Evolutionary conservation across 2,888 invertebrate species (phyloP).

Genomic region (Hirtodrosophila cameraria): DNA sequence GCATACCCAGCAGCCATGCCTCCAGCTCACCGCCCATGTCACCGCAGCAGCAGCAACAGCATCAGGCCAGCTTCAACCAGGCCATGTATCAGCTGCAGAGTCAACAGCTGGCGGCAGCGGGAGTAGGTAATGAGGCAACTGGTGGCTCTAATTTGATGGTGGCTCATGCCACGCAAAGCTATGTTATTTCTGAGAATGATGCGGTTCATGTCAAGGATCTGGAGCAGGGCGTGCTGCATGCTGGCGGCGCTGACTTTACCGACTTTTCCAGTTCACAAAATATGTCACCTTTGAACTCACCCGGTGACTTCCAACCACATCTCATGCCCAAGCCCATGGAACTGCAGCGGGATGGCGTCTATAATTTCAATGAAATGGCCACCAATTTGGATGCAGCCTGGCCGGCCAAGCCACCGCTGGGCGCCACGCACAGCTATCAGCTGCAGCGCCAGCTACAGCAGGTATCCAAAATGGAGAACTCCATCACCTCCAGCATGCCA

Average conservation of each 20-base stretch:
- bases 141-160: constrained; percentile 15
- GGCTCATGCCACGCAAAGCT: constrained; percentile 53
- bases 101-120: constrained; percentile 85
- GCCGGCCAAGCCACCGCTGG: constrained; percentile 83
- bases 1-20: constrained; percentile 85
- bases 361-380: constrained; percentile 86
- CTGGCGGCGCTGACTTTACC: constrained; percentile 76
- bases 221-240: constrained; percentile 54
- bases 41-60: constrained; percentile 84
- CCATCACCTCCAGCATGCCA: constrained; percentile 60
- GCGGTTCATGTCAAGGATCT: constrained; percentile 85
- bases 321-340: constrained; percentile 81
- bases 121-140: constrained; percentile 27
- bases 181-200: constrained; percentile 86
- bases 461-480: constrained; percentile 81
- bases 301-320: constrained; percentile 79
- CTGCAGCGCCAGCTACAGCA: constrained; percentile 80
- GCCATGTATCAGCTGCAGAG: constrained; percentile 85
- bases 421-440: constrained; percentile 79
- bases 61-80: constrained; percentile 86
- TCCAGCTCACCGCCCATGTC: constrained; percentile 85
- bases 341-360: constrained; percentile 84
- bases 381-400: constrained; percentile 86
- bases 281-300: constrained; percentile 82
- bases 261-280: constrained; percentile 83